Percentiles rank a stretch among this genome's conserved stretches.
phyloP scores from a whole-genome alignment of 2,888 invertebrate species.

The Atherix ibis region DNA sequence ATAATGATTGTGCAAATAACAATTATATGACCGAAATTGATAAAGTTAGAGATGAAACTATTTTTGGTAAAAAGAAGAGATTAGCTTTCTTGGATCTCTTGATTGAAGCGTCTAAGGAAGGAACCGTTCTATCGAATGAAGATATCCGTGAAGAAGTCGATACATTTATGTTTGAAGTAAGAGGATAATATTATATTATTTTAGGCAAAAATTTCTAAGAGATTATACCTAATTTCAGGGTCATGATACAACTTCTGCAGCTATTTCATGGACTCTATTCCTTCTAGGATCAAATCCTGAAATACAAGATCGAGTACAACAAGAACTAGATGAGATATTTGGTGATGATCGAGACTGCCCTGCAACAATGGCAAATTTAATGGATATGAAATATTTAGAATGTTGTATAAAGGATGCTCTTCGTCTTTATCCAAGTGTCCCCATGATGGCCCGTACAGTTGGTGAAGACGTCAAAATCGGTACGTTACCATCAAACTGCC shows the following conservation, averaged over 20 bases:
- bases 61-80: constrained; percentile 35
- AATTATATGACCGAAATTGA: constrained; percentile 14
- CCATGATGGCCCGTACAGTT: constrained; percentile 42
- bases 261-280: constrained; percentile 32
- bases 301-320: constrained; percentile 31
- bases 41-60: constrained; percentile 13
- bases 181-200: neutral
- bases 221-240: constrained; percentile 17
- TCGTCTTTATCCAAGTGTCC: constrained; percentile 50
- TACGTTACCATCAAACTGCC: constrained; percentile 21
- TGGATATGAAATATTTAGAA: constrained; percentile 49
- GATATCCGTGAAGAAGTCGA: constrained; percentile 46
- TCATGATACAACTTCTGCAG: constrained; percentile 33
- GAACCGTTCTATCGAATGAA: constrained; percentile 29
- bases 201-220: no score
- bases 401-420: constrained; percentile 53
- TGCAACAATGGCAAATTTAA: constrained; percentile 40
- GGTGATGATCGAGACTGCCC: constrained; percentile 31
- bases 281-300: constrained; percentile 28
- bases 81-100: constrained; percentile 42
- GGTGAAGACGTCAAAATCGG: constrained; percentile 41
- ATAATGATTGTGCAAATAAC: constrained; percentile 15
- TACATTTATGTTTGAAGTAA: constrained; percentile 46
- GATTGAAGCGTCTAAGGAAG: constrained; percentile 38
- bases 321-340: constrained; percentile 37